Evolutionary conservation across 2,113 vertebrate genomes (phyloP).

Genomic region (Cercocebus atys): DNA sequence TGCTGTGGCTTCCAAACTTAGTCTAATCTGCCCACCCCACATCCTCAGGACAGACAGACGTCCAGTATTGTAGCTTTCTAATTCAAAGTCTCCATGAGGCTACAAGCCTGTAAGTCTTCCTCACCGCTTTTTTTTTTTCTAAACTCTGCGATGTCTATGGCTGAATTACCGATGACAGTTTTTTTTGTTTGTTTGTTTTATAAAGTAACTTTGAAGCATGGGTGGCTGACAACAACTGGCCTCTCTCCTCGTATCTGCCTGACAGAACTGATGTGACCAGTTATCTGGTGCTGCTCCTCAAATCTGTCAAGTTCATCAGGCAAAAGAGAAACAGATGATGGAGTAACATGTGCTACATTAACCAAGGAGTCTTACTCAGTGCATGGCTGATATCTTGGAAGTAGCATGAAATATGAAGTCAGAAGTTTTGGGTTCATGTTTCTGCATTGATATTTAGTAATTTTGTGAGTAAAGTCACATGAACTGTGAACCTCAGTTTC

Average conservation of each 20-base stretch:
- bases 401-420: slow-evolving; percentile 20
- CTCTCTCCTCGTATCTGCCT: not conserved
- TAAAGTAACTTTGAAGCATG: slow-evolving; percentile 8
- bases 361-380: not conserved
- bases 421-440: not conserved
- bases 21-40: not conserved
- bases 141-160: not conserved
- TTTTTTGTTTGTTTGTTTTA: not conserved
- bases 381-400: slow-evolving; percentile 40
- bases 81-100: not conserved
- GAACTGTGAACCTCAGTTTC: slow-evolving; percentile 32
- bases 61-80: not conserved
- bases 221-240: not conserved
- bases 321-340: slow-evolving; percentile 38
- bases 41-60: not conserved
- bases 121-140: not conserved
- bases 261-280: not conserved
- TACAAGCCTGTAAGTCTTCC: not conserved
- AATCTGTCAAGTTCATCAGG: slow-evolving; percentile 22
- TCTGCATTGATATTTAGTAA: not conserved
- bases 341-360: not conserved
- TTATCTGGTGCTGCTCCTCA: not conserved
- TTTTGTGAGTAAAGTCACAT: not conserved
- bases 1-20: not conserved
- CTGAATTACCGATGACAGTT: not conserved